phyloP scores from a whole-genome alignment of 2,888 invertebrate species.

The Bugulina stolonifera region DNA sequence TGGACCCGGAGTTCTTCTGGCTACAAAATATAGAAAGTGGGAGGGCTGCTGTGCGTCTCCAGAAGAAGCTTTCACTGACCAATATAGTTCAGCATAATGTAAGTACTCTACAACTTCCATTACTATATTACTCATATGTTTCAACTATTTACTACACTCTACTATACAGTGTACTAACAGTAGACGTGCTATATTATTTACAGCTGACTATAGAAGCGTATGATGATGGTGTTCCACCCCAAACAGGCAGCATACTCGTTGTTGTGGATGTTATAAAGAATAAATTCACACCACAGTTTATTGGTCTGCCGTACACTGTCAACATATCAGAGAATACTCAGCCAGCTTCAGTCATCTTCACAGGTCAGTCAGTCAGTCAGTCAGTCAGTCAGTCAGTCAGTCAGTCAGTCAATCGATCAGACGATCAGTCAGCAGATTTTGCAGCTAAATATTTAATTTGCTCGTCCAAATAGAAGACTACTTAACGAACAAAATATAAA shows the following conservation, averaged over 20 bases:
- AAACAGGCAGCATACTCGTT: background rate
- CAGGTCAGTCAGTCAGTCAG: too few relatives aligned
- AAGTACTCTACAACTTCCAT: too few relatives aligned
- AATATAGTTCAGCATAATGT: background rate
- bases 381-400: too few relatives aligned
- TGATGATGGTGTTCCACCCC: constrained; percentile 3
- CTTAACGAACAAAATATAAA: too few relatives aligned
- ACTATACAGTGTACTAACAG: background rate
- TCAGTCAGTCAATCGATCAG: too few relatives aligned
- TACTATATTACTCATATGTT: too few relatives aligned
- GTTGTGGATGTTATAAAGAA: constrained; percentile 13
- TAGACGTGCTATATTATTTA: background rate
- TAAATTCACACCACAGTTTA: background rate
- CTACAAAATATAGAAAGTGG: constrained; percentile 18
- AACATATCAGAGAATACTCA: constrained; percentile 1
- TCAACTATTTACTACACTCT: too few relatives aligned
- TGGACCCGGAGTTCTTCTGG: constrained; percentile 18
- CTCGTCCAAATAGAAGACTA: too few relatives aligned
- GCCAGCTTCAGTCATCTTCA: background rate
- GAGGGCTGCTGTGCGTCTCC: background rate
- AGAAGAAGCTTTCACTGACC: background rate
- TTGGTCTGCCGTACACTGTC: background rate
- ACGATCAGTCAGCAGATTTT: too few relatives aligned
- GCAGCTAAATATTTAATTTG: too few relatives aligned
- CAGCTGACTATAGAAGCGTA: constrained; percentile 18